Base-by-base conservation (phyloP, 2,888 invertebrate species). In the Heteropelma amictum region DNA sequence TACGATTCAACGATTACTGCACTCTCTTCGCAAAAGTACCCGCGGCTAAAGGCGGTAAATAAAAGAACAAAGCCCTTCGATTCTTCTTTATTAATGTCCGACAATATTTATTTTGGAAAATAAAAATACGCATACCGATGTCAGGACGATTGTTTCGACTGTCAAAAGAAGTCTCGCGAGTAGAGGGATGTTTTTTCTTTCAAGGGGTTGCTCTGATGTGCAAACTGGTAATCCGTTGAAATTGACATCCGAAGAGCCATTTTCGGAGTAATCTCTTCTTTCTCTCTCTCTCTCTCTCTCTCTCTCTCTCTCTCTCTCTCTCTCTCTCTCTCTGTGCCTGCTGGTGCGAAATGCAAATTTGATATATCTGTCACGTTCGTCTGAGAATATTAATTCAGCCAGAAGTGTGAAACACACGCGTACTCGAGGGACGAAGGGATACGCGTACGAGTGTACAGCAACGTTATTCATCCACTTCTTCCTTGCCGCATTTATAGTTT, bases 341-440 rank as follows among this genome's bases (percentile, higher is more conserved):
- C 28, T 38, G 64, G 63, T 67, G 58, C 81, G 84, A 85, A 83
- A 86, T 86, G 87, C 87, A 88, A 85, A 88, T 88, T 88, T 86
- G 86, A 88, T 88, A 84, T 86, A 85, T 88, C 88, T 87, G 89
- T 89, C 89, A 89, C 82, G 83, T 86, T 86, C 84, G 87, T 85
- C 86, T 83, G 85, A 54, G 69, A 87, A 88, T 88, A 88, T 88
- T 88, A 88, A 88, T 88, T 87, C 85, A 63, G 42, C 53, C 33
- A 54, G 35, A 47, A 47, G 45, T 45, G 26, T 56, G 67, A 35
- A 56, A 60, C 49, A n/a, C n/a, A n/a, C n/a, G n/a, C n/a, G n/a
- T 61, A 40, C 42, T 75, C 17, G 23, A 35, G 38, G 67, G 53
- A 45, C 61, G 54, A 68, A 8, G 26, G 23, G 51, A 38, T 33